A percentile compares a stretch with the other conserved stretches of the same genome.
Conservation (phyloP, 1,140 invertebrate species). For the Stegodyphus mimosarum region DNA sequence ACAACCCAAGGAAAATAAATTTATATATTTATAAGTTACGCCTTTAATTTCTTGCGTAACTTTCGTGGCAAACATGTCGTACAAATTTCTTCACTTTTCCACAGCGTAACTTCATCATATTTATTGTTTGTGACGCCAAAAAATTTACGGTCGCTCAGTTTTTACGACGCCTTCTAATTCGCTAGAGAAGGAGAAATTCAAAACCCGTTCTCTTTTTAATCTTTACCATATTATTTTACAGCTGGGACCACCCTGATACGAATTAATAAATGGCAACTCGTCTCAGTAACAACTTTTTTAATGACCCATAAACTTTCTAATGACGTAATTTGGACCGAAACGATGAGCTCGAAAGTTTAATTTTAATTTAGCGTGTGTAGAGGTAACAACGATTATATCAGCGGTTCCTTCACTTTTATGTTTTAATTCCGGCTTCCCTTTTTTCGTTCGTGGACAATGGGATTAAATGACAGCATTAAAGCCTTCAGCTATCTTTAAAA, state of each 20-base stretch:
- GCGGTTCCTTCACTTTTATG: not conserved
- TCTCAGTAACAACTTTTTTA: conserved; percentile 23
- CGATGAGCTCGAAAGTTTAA: conserved; percentile 43
- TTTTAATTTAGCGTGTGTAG: conserved; percentile 32
- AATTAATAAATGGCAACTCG: conserved; percentile 26
- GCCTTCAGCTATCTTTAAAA: no score
- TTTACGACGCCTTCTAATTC: not conserved
- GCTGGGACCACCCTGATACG: not conserved
- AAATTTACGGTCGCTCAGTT: not conserved
- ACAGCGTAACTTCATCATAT: no score
- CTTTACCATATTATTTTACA: conserved; percentile 2
- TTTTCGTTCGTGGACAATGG: not conserved
- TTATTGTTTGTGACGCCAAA: no score
- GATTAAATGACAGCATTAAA: conserved; percentile 4
- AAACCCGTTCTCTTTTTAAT: conserved; percentile 3
- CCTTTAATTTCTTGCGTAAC: no score
- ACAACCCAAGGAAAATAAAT: no score
- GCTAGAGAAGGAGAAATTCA: not conserved
- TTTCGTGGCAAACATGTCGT: no score
- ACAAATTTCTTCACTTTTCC: no score
- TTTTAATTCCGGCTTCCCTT: not conserved
- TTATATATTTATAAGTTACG: no score
- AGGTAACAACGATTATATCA: not conserved
- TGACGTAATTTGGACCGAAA: conserved; percentile 39
- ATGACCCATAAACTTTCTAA: conserved; percentile 48